Percentiles rank a stretch among this genome's conserved stretches.
These are phyloP conservation scores for Pheosia gnoma DNA, from an alignment of 2,888 invertebrate species.

Conservation along the genomic window DNA sequence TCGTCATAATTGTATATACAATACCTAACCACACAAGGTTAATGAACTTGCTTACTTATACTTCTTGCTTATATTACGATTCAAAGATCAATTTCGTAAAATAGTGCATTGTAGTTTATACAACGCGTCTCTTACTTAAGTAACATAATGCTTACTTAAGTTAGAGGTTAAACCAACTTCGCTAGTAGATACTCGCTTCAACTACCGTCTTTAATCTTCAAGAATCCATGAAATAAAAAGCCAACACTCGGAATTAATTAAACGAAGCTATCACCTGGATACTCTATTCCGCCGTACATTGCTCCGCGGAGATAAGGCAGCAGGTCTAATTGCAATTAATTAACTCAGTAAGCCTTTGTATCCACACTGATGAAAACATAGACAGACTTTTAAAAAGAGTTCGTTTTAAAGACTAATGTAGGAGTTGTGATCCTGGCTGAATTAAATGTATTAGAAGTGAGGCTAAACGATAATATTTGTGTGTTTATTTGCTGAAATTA, in stretches of 20 bases:
- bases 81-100: no score
- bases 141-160: no score
- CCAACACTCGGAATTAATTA: conserved; percentile 30
- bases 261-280: conserved; percentile 33
- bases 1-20: no score
- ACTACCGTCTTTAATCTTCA: neutral
- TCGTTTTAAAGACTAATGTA: conserved; percentile 10
- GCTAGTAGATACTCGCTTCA: no score
- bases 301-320: conserved; percentile 43
- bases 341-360: conserved; percentile 48
- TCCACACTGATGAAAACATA: conserved; percentile 29
- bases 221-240: conserved; percentile 18
- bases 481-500: no score
- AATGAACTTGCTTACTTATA: no score
- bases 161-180: no score
- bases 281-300: conserved; percentile 18
- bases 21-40: no score
- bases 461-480: no score
- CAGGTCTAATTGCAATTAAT: conserved; percentile 58
- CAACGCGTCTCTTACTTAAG: no score
- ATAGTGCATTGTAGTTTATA: no score
- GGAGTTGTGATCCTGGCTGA: neutral
- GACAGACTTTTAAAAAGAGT: conserved; percentile 23
- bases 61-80: no score
- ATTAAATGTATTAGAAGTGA: neutral